phyloP scores from a whole-genome alignment of 2,113 vertebrate genomes.

The Heterochromis multidens region DNA sequence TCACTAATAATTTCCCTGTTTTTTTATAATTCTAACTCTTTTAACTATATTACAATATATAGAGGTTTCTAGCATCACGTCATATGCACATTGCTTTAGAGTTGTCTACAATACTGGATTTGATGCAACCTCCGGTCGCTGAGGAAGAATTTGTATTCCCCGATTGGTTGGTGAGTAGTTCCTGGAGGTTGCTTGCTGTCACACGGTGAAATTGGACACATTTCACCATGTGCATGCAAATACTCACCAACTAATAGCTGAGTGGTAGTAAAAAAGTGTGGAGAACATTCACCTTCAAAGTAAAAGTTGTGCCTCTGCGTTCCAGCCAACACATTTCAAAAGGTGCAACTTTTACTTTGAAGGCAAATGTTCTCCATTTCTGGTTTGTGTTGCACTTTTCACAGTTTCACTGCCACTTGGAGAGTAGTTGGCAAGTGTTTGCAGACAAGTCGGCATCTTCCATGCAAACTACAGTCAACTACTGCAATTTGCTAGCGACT shows the following conservation, averaged over 20 bases:
- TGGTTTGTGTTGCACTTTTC: background rate
- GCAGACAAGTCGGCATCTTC: background rate
- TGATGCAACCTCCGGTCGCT: too few species aligned
- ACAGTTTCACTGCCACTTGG: background rate
- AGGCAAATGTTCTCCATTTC: background rate
- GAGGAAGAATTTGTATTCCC: too few species aligned
- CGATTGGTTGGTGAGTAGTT: background rate
- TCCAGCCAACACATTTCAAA: background rate
- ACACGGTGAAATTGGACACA: too few species aligned
- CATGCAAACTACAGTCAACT: background rate
- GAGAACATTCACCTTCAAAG: background rate
- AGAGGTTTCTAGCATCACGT: too few species aligned
- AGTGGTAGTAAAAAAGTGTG: background rate
- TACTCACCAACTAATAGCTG: background rate
- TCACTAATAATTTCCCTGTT: too few species aligned
- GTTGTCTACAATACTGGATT: background rate
- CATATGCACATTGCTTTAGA: too few species aligned
- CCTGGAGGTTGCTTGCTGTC: background rate
- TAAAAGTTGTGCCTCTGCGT: background rate
- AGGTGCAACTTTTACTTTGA: background rate
- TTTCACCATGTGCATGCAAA: too few species aligned
- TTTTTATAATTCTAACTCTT: background rate
- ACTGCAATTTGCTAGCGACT: background rate
- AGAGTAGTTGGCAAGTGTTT: background rate
- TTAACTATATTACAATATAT: background rate